Evolutionary conservation across 2,113 vertebrate genomes (phyloP), one percentile per base, ranked within the genome.

Genomic region (Urocitellus parryii): DNA sequence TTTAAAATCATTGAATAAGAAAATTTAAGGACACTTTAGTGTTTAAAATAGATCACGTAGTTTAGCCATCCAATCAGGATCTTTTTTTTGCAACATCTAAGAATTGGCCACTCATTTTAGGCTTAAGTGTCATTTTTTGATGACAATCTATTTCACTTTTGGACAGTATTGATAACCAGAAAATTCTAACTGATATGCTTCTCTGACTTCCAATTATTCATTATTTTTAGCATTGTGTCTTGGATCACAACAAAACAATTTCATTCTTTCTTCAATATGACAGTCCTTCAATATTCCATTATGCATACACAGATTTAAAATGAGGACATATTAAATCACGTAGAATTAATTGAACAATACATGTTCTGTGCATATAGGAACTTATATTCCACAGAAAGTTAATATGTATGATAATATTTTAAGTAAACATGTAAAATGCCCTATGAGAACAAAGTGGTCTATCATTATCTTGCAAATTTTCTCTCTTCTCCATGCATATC

Each of bases 271-370:
- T 74, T 81, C 22, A 90, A 5, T 29, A 80, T 79, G 45, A 83
- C 3, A 68, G 24, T 12, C 68, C 53, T 79, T 90, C 7, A 90
- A 77, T 32, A 76, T 67, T 48, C 2, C 29, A 70, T 80, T 3
- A 39, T 82, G 65, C n/a, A 83, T 83, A 79, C 70, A 58, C 45
- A 83, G 82, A 39, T 11, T 73, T 34, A 39, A 29, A 90, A 42
- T 53, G 32, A 83, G 6, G 45, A 84, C 16, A 51, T 67, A 53
- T 4, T 48, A 87, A 61, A 4, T 37, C 29, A 10, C 4, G 17
- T 29, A 68, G 6, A 92, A 86, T 67, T 87, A 82, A 17, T 82
- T 83, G 53, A 90, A 90, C 72, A 90, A 95, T 27, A 65, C 1
- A 25, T 29, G 12, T 67, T 87, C 20, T 82, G 17, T 67, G 67